Base-by-base conservation (phyloP, 2,113 vertebrate species). In the Chlamydotis undulata region DNA sequence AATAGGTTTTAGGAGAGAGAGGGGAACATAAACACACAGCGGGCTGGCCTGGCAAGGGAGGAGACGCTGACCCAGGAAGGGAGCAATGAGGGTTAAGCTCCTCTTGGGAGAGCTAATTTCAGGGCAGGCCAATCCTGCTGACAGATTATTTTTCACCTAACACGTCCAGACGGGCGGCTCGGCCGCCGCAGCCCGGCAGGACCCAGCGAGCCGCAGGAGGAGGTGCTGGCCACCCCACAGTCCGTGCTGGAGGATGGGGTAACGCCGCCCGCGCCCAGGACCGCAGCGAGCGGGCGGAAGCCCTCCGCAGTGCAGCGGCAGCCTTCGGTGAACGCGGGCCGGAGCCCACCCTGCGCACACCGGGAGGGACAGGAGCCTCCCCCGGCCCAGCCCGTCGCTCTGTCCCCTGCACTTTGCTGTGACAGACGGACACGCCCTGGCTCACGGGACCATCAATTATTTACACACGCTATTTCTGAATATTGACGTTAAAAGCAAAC, bases 401-500 rank as follows among this genome's bases (percentile, higher is more conserved):
- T 25, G 69, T 64, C 95, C 56, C 92, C 96, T 73, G 81, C 4
- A 53, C 92, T 89, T 41, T 23, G 60, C 90, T 68, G 53, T 45
- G 90, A 92, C 76, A 80, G 87, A 91, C 79, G 37, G 92, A 47
- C 56, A 31, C 73, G 69, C 85, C 82, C 83, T 84, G 23, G 91
- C 75, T 94, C 19, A 0, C 87, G 86, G 96, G 25, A 80, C 73
- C 75, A 98, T 98, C 98, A 97, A 99, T 99, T 98, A 99, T 99
- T 99, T 98, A 99, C 98, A 77, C 37, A 61, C 96, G 71, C 98
- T 85, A 92, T 98, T 98, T 97, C 98, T 98, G 98, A 98, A 98
- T 99, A 99, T 98, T 98, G 98, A 99, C 99, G 98, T 97, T 99
- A 98, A 99, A 99, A 99, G 98, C 98, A 98, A 91, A 87, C 24